Percentiles rank a stretch among this genome's conserved stretches.
phyloP scores from a whole-genome alignment of 2,113 vertebrate genomes.

The Crotalus viridis region DNA sequence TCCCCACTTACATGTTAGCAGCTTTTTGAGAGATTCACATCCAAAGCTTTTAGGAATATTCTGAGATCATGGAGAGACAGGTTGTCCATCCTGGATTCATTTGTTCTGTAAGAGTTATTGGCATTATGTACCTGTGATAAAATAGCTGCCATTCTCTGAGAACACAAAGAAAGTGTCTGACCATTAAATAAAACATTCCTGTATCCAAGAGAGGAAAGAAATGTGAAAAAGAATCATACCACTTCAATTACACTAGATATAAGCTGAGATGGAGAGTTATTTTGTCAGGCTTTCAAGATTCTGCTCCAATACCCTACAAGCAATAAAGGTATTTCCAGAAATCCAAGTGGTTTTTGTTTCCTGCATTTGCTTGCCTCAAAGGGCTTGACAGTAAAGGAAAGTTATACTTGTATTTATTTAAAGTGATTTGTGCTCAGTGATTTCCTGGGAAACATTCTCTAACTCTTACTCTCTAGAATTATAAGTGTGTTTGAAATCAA shows the following conservation, averaged over 20 bases:
- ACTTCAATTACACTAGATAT: neutral
- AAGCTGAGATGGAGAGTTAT: neutral
- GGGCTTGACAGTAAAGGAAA: conserved; percentile 13
- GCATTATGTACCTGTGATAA: neutral
- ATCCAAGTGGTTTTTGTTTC: neutral
- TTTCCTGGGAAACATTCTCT: neutral
- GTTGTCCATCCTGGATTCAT: neutral
- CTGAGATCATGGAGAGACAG: neutral
- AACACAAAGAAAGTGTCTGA: neutral
- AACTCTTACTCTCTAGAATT: neutral
- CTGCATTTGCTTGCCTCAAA: neutral
- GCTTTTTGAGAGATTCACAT: neutral
- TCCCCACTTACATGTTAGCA: neutral
- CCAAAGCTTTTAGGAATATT: neutral
- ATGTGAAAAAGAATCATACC: neutral
- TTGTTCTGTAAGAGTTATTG: neutral
- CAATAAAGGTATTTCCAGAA: neutral
- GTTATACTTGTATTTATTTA: neutral
- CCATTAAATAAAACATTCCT: neutral
- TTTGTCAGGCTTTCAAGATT: neutral
- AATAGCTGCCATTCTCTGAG: neutral
- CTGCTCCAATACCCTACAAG: neutral
- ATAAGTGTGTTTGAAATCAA: neutral
- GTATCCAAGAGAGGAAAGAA: neutral
- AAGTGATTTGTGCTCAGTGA: neutral